A percentile compares a stretch with the other conserved stretches of the same genome.
Conservation (phyloP, 2,888 invertebrate genomes). For the Chesias legatella region DNA sequence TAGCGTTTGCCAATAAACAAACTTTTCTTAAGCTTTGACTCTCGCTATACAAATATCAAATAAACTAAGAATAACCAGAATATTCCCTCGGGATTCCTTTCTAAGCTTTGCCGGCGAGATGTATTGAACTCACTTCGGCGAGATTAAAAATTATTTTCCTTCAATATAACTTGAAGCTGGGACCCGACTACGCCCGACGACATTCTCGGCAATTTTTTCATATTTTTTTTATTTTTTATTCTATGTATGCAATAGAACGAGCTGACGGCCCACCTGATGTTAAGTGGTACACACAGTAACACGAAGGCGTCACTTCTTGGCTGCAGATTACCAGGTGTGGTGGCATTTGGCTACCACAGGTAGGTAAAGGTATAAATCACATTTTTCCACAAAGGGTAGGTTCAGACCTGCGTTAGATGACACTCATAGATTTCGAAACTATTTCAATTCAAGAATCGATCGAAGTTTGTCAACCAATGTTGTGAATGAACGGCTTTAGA, state of each 20-base stretch:
- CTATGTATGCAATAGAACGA: too few species aligned
- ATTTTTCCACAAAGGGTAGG: not conserved
- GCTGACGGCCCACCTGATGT: too few species aligned
- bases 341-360: too few species aligned
- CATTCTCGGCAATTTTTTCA: too few species aligned
- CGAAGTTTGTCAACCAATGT: conserved; percentile 17
- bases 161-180: conserved; percentile 16
- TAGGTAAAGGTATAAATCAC: too few species aligned
- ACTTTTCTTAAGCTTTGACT: too few species aligned
- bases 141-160: conserved; percentile 42
- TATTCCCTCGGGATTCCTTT: conserved; percentile 13
- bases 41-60: not conserved
- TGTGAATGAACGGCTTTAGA: conserved; percentile 18
- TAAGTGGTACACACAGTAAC: too few species aligned
- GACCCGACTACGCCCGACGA: not conserved
- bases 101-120: conserved; percentile 24
- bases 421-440: conserved; percentile 15
- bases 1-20: too few species aligned
- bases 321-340: too few species aligned
- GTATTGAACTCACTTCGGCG: conserved; percentile 34
- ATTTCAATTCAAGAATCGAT: conserved; percentile 21
- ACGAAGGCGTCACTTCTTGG: too few species aligned
- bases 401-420: not conserved
- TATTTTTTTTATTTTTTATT: too few species aligned
- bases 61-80: conserved; percentile 6